A percentile compares a stretch with the other conserved stretches of the same genome.
Conservation (phyloP, 2,113 vertebrate genomes). For the Hystrix brachyura region DNA sequence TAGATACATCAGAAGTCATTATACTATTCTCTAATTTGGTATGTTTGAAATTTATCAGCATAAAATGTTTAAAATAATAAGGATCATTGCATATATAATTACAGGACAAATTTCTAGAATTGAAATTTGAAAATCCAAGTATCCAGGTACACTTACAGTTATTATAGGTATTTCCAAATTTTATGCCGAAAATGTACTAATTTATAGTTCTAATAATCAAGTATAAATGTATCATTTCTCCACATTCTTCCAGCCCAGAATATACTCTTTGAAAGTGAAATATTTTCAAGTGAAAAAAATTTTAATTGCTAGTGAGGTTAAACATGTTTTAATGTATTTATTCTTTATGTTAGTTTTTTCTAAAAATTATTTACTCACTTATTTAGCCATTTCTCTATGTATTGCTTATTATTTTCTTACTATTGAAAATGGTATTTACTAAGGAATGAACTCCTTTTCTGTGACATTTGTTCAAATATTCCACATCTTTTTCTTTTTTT, state of each 20-base stretch:
- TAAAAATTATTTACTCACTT: neutral
- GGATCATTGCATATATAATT: constrained; percentile 25
- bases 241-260: neutral
- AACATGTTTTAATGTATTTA: neutral
- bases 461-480: neutral
- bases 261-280: constrained; percentile 28
- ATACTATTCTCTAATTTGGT: neutral
- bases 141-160: neutral
- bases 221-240: neutral
- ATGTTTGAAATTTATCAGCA: constrained; percentile 43
- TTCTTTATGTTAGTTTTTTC: constrained; percentile 26
- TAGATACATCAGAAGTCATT: neutral
- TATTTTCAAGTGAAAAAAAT: constrained; percentile 28
- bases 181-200: neutral
- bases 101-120: neutral
- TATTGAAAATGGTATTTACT: constrained; percentile 38
- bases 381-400: neutral
- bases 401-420: constrained; percentile 10
- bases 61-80: constrained; percentile 46
- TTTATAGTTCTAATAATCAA: neutral
- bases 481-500: neutral
- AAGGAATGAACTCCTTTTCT: neutral
- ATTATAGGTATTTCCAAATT: constrained; percentile 14
- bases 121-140: constrained; percentile 44
- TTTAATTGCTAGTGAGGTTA: neutral